These are phyloP conservation scores for Leptopilina drosophilae DNA, from an alignment of 2,888 invertebrate genomes.

Conservation along the genomic window DNA sequence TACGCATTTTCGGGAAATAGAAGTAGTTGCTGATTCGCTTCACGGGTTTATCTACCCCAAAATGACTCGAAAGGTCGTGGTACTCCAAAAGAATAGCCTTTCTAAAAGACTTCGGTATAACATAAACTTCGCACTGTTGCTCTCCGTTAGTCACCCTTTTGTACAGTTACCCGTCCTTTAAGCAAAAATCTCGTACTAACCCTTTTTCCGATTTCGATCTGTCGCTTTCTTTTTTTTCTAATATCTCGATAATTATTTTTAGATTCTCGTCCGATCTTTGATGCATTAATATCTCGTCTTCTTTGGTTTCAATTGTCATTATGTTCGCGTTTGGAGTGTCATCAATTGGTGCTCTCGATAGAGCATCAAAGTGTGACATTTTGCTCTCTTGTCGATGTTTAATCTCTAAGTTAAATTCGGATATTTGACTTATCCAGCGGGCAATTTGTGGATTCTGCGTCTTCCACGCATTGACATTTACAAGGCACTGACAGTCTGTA, in stretches of 20 bases:
- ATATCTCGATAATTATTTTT: not conserved
- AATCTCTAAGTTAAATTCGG: slow-evolving; percentile 43
- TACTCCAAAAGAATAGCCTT: slow-evolving; percentile 42
- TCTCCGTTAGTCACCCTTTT: not conserved
- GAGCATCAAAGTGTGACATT: slow-evolving; percentile 42
- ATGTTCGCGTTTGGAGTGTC: not conserved
- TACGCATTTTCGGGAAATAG: slow-evolving; percentile 35
- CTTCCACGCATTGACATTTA: slow-evolving; percentile 53
- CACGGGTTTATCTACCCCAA: slow-evolving; percentile 27
- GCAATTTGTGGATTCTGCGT: slow-evolving; percentile 52
- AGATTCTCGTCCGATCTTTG: not conserved
- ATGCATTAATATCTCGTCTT: slow-evolving; percentile 7
- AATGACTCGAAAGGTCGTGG: slow-evolving; percentile 43
- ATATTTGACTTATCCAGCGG: slow-evolving; percentile 24
- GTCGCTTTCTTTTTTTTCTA: not conserved
- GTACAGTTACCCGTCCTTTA: not conserved
- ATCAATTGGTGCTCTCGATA: slow-evolving; percentile 39
- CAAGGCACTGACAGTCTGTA: slow-evolving; percentile 58
- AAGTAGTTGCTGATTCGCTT: slow-evolving; percentile 23
- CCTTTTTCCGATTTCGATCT: slow-evolving; percentile 18
- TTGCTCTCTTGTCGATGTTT: slow-evolving; percentile 14
- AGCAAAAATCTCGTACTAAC: slow-evolving; percentile 2
- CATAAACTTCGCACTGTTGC: slow-evolving; percentile 29
- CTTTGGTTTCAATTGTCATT: slow-evolving; percentile 5
- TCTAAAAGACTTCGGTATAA: slow-evolving; percentile 41